These are phyloP conservation scores for Pedicia rivosa DNA, from an alignment of 2,888 invertebrate genomes.

Conservation along the genomic window DNA sequence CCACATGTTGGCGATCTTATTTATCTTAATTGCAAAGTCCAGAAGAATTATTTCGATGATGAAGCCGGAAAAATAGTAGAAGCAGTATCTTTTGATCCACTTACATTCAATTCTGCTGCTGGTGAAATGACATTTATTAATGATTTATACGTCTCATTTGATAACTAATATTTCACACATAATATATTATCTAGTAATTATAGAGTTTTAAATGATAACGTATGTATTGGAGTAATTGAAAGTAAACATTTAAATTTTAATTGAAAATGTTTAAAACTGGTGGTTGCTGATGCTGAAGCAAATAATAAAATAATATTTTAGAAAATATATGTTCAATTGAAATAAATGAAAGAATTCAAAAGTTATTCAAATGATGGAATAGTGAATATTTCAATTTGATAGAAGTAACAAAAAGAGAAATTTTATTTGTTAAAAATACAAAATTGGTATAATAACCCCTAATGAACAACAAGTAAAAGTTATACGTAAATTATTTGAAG, in stretches of 20 bases:
- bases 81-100: conserved; percentile 40
- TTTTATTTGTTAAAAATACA: no score
- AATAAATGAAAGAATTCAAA: conserved; percentile 22
- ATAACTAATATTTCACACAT: conserved; percentile 40
- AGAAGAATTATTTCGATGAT: conserved; percentile 38
- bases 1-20: conserved; percentile 57
- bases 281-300: background rate
- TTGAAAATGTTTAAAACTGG: conserved; percentile 21
- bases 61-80: conserved; percentile 38
- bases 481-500: conserved; percentile 25
- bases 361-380: conserved; percentile 36
- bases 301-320: background rate
- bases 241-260: conserved; percentile 39
- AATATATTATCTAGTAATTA: conserved; percentile 36
- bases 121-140: conserved; percentile 31
- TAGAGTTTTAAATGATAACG: conserved; percentile 43
- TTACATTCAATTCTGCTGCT: conserved; percentile 37
- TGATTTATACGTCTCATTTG: conserved; percentile 37
- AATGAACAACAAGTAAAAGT: conserved; percentile 72
- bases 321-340: background rate
- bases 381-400: conserved; percentile 27
- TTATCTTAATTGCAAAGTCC: conserved; percentile 42
- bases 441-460: conserved; percentile 79
- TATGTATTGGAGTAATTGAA: conserved; percentile 52
- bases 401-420: conserved; percentile 29